Conservation (phyloP, 2,113 vertebrate genomes). For the Chionomys nivalis region DNA sequence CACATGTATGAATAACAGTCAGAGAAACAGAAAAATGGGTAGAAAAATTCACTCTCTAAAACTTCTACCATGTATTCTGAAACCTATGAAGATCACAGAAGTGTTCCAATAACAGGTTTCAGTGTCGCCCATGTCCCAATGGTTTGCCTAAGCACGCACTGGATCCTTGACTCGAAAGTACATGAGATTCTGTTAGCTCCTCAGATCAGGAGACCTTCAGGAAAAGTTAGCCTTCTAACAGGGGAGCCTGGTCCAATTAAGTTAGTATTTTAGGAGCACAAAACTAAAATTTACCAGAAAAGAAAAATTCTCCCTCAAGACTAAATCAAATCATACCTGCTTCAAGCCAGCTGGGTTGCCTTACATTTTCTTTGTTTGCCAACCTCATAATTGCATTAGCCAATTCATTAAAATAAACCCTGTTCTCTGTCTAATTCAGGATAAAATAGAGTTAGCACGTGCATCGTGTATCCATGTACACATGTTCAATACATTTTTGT, state of each 20-base stretch:
- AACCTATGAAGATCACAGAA: background rate
- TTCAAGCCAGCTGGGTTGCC: background rate
- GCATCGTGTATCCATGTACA: too few species aligned
- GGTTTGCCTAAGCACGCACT: background rate
- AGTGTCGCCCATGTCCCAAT: background rate
- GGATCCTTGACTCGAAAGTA: background rate
- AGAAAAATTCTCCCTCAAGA: background rate
- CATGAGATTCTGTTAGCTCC: background rate
- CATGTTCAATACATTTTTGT: background rate
- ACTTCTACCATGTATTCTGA: background rate
- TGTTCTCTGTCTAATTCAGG: background rate
- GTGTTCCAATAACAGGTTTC: background rate
- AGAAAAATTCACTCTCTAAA: background rate
- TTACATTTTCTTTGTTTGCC: background rate
- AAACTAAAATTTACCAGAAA: slow-evolving; percentile 10
- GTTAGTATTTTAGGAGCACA: background rate
- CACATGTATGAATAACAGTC: background rate
- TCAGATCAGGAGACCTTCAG: background rate
- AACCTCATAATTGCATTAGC: background rate
- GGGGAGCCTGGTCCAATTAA: background rate
- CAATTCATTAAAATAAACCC: slow-evolving; percentile 6
- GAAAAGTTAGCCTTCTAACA: background rate
- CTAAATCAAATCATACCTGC: background rate
- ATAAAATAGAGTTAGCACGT: background rate
- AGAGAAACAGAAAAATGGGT: background rate